These are phyloP conservation scores for Bactericera cockerelli DNA, from an alignment of 1,140 invertebrate species.

Conservation along the genomic window DNA sequence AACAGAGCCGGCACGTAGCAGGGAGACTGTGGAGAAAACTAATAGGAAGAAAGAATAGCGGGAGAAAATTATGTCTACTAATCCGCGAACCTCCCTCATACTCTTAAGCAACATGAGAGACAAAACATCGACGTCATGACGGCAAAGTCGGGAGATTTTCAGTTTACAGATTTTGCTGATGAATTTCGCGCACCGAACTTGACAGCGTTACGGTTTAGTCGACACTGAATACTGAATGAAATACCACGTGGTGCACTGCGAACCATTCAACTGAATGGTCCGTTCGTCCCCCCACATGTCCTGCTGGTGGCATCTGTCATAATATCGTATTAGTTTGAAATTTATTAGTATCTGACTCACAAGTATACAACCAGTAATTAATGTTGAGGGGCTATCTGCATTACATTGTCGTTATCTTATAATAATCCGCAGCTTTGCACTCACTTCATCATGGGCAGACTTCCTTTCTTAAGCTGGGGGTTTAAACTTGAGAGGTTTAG, in stretches of 20 bases:
- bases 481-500: too few relatives aligned
- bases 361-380: slow-evolving; percentile 5
- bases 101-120: neutral
- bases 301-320: neutral
- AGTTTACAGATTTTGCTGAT: neutral
- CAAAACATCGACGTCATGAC: slow-evolving; percentile 1
- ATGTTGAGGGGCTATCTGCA: neutral
- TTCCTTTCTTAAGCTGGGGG: too few relatives aligned
- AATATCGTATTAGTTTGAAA: slow-evolving; percentile 3
- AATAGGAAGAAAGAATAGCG: slow-evolving; percentile 1
- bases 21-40: neutral
- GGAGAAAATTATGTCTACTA: neutral
- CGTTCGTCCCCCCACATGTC: neutral
- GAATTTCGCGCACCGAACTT: neutral
- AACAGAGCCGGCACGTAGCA: neutral
- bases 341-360: neutral
- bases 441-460: too few relatives aligned
- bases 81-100: neutral
- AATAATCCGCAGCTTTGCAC: too few relatives aligned
- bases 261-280: neutral
- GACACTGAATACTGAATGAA: slow-evolving; percentile 8
- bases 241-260: neutral
- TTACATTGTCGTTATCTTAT: neutral
- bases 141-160: neutral
- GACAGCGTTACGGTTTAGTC: neutral